A percentile compares a stretch with the other conserved stretches of the same genome.
These are phyloP conservation scores for Sinocyclocheilus rhinocerous DNA, from an alignment of 2,113 vertebrate species.

Conservation along the genomic window DNA sequence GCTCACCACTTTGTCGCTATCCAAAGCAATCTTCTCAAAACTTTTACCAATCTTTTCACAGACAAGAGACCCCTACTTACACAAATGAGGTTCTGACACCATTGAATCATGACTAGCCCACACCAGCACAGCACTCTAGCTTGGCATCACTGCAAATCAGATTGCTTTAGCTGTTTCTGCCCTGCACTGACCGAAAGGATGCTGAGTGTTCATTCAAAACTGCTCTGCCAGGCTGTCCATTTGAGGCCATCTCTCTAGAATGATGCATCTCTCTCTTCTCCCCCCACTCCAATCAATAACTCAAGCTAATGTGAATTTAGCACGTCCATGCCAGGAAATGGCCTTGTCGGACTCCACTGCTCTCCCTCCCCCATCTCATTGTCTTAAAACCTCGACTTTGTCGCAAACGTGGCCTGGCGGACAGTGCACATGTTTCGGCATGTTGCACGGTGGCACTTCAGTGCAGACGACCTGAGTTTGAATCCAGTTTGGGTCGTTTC, in stretches of 20 bases:
- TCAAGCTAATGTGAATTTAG: slow-evolving; percentile 58
- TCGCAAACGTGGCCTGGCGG: not conserved
- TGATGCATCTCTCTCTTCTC: slow-evolving; percentile 45
- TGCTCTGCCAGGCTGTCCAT: slow-evolving; percentile 48
- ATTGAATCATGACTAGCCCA: not conserved
- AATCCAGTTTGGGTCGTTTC: not conserved
- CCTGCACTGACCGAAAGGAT: slow-evolving; percentile 1
- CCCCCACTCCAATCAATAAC: slow-evolving; percentile 53
- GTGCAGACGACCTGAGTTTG: not conserved
- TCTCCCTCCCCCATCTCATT: slow-evolving; percentile 41
- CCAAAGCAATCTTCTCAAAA: not conserved
- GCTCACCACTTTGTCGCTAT: not conserved
- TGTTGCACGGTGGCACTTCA: not conserved
- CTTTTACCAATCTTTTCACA: not conserved
- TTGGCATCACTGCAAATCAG: slow-evolving; percentile 15
- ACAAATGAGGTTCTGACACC: slow-evolving; percentile 7
- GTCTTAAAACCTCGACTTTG: not conserved
- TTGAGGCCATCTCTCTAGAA: slow-evolving; percentile 39
- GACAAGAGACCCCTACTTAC: not conserved
- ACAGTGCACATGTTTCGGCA: not conserved
- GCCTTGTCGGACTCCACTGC: slow-evolving; percentile 36
- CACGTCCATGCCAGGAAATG: slow-evolving; percentile 58
- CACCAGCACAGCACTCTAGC: not conserved
- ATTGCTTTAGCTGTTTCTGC: slow-evolving; percentile 29
- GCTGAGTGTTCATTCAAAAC: slow-evolving; percentile 53